Evolutionary conservation across 2,113 vertebrate species (phyloP).

Genomic region (Sminthopsis crassicaudata): DNA sequence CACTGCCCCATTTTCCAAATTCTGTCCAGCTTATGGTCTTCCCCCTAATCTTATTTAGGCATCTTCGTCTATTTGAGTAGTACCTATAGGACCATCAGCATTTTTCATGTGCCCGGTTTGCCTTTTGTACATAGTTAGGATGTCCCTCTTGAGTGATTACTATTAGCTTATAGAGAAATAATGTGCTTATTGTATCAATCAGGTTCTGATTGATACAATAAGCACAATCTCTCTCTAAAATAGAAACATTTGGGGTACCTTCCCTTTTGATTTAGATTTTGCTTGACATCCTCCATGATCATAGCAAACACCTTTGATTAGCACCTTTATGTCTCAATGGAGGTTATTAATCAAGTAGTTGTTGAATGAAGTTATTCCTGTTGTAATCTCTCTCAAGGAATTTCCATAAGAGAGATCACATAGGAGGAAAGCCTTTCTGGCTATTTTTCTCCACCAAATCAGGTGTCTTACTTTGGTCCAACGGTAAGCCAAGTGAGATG

Average conservation of each 20-base stretch:
- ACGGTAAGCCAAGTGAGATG: neutral
- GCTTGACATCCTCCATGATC: neutral
- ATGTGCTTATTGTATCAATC: too few species aligned
- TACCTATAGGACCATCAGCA: neutral
- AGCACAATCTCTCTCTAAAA: neutral
- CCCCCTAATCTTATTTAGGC: neutral
- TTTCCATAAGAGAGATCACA: neutral
- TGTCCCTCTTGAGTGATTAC: neutral
- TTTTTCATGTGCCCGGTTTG: neutral
- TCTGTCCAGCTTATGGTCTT: neutral
- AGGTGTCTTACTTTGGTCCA: neutral
- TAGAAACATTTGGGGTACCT: neutral
- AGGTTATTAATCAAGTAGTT: neutral
- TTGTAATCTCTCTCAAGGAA: neutral
- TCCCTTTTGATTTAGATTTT: neutral
- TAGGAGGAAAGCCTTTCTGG: neutral
- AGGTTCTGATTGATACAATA: neutral
- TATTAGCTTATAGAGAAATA: too few species aligned
- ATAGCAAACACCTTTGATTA: neutral
- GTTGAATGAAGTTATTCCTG: neutral
- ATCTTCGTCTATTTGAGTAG: neutral
- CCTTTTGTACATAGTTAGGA: neutral
- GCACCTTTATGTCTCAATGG: neutral
- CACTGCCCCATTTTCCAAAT: neutral
- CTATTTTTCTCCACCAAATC: neutral